These are phyloP conservation scores for Eugnorisma glareosa DNA, from an alignment of 2,888 invertebrate species.

Conservation along the genomic window DNA sequence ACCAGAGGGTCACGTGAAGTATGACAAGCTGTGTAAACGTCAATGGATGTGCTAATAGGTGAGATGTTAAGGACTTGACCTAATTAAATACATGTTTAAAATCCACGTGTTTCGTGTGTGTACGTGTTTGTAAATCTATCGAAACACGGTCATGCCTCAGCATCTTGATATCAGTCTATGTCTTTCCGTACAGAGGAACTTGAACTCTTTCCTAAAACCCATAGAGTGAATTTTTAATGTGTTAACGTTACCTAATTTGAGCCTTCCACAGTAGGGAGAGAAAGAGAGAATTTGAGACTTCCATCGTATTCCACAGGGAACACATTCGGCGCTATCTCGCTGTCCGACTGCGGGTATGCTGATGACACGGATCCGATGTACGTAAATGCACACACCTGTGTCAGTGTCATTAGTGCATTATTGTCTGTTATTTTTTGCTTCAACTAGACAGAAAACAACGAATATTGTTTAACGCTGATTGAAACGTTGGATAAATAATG, in stretches of 20 bases:
- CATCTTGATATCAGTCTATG: neutral
- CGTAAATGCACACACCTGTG: no score
- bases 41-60: neutral
- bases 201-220: no score
- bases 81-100: neutral
- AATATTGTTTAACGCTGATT: neutral
- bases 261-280: no score
- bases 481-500: neutral
- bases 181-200: neutral
- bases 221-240: no score
- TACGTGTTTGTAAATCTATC: no score
- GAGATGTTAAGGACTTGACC: neutral
- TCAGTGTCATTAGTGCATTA: neutral
- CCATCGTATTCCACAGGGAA: no score
- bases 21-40: neutral
- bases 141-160: neutral
- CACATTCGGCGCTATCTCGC: no score
- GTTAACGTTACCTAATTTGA: no score
- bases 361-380: no score
- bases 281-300: no score
- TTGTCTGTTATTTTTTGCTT: neutral
- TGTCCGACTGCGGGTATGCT: no score
- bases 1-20: slow-evolving; percentile 2
- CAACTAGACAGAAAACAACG: neutral
- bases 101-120: no score